Evolutionary conservation across 2,888 invertebrate species (phyloP).

Genomic region (Orgyia antiqua): DNA sequence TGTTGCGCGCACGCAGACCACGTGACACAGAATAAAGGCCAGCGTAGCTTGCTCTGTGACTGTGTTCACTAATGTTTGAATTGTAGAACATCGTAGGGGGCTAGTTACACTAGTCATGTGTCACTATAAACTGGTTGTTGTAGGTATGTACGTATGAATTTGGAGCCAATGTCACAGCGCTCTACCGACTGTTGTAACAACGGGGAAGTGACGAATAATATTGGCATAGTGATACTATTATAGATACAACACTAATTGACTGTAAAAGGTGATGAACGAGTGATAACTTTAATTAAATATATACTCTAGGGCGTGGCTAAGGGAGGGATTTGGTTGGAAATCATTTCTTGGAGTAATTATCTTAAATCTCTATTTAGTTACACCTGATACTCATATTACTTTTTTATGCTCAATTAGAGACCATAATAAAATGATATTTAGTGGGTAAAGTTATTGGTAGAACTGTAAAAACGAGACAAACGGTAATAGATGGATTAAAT

Average conservation of each 20-base stretch:
- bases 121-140: slow-evolving; percentile 31
- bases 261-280: too few species aligned
- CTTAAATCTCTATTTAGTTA: too few species aligned
- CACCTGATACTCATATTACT: too few species aligned
- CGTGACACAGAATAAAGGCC: slow-evolving; percentile 66
- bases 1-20: slow-evolving; percentile 69
- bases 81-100: neutral
- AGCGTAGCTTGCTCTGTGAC: slow-evolving; percentile 18
- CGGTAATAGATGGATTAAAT: too few species aligned
- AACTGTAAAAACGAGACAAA: too few species aligned
- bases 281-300: too few species aligned
- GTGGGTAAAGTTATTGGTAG: too few species aligned
- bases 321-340: too few species aligned
- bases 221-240: slow-evolving; percentile 15
- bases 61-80: neutral
- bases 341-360: too few species aligned
- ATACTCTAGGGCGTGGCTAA: too few species aligned
- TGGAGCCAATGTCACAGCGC: slow-evolving; percentile 68
- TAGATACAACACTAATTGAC: slow-evolving; percentile 6
- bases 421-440: too few species aligned
- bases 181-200: slow-evolving; percentile 33
- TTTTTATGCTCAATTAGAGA: too few species aligned
- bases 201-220: slow-evolving; percentile 29
- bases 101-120: slow-evolving; percentile 2
- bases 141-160: slow-evolving; percentile 45